Base-by-base conservation (phyloP, 2,113 vertebrate species). In the Chelonoidis abingdonii region DNA sequence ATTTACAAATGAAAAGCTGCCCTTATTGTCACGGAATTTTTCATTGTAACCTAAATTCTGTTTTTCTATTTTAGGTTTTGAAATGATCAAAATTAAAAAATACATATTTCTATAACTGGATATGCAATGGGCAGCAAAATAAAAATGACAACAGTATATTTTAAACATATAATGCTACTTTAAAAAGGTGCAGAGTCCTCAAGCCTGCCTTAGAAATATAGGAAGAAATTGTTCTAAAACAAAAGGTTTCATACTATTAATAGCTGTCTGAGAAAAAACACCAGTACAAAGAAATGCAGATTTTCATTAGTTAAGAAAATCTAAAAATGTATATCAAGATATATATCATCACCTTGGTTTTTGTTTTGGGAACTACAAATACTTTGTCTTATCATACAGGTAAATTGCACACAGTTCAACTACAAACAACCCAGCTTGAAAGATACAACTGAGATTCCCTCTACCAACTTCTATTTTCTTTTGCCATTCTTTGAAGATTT, bases 401-500 rank as follows among this genome's bases (percentile, higher is more conserved):
- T 75, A 95, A 97, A 88, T n/a, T 76, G 83, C 88, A 97, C 89
- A 93, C 69, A 95, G 92, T 78, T 95, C 86, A 96, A 91, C 83
- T 84, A 95, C 47, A 95, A 96, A 97, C 95, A 97, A 96, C 92
- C 95, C 96, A 97, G 95, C 95, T 88, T 88, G 62, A 88, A 97
- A 93, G 65, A 97, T 24, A 1, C 82, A 88, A 88, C 82, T n/a
- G 3, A 4, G 31, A 72, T 92, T 89, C 88, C 85, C 83, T 87
- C 80, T 82, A 94, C 78, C 79, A 12, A 12, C 50, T 87, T 90
- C 96, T 98, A 98, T 80, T 98, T 98, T 88, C 96, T 97, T 95
- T 98, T 98, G 65, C 94, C 94, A 35, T 89, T 97, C 97, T 98
- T 98, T 0, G 98, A 98, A 47, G 98, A 98, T 81, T 98, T 98